These are phyloP conservation scores for Lerema accius DNA, from an alignment of 1,140 invertebrate genomes.

Conservation along the genomic window DNA sequence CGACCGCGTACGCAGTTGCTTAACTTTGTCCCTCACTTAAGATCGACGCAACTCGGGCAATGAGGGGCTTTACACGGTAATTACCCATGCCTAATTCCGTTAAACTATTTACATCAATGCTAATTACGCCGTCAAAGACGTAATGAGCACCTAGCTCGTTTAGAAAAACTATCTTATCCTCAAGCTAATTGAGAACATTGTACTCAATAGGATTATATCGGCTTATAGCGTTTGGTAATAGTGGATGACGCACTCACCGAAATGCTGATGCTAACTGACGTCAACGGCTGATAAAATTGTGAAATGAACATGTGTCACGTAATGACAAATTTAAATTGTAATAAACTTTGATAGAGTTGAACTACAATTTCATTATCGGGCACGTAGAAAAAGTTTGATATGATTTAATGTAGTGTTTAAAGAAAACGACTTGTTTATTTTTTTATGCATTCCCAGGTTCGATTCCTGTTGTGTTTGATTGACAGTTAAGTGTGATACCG, in stretches of 20 bases:
- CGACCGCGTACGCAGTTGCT: too few relatives aligned
- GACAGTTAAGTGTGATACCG: too few relatives aligned
- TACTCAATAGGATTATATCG: conserved; percentile 38
- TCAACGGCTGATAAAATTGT: conserved; percentile 39
- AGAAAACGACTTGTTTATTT: too few relatives aligned
- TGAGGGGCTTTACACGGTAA: too few relatives aligned
- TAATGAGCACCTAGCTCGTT: neutral
- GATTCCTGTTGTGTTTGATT: too few relatives aligned
- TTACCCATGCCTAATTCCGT: conserved; percentile 14
- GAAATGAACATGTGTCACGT: conserved; percentile 16
- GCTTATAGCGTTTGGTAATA: conserved; percentile 36
- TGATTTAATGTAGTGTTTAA: too few relatives aligned
- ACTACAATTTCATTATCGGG: too few relatives aligned
- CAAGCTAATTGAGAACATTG: conserved; percentile 25
- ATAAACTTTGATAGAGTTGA: neutral
- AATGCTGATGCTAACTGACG: conserved; percentile 42
- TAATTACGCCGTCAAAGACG: conserved; percentile 20
- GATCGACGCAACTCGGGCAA: too few relatives aligned
- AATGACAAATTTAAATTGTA: neutral
- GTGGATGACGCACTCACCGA: conserved; percentile 43
- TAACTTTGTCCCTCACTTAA: too few relatives aligned
- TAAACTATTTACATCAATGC: conserved; percentile 17
- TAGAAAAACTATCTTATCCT: conserved; percentile 21
- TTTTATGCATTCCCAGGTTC: too few relatives aligned
- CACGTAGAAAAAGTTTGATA: too few relatives aligned